These are phyloP conservation scores for Acanthochromis polyacanthus DNA, from an alignment of 2,113 vertebrate species.

Conservation along the genomic window DNA sequence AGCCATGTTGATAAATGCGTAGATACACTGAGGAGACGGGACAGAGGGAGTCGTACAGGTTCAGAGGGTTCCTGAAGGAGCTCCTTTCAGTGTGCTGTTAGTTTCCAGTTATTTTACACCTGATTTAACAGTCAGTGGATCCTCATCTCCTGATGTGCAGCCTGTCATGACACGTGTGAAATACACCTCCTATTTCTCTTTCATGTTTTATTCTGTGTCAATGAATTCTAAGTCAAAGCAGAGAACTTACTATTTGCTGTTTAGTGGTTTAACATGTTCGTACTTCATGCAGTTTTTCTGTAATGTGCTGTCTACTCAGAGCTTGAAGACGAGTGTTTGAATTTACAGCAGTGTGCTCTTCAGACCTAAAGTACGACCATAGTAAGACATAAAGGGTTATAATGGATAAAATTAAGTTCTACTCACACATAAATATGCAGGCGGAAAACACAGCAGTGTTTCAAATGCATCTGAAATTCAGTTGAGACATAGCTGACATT, in stretches of 20 bases:
- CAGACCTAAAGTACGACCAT: too few relatives aligned
- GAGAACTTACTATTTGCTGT: not conserved
- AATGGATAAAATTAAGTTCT: too few relatives aligned
- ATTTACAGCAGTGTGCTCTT: too few relatives aligned
- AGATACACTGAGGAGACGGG: slow-evolving; percentile 30
- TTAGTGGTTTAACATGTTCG: not conserved
- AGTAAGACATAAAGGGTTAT: too few relatives aligned
- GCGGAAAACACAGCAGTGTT: too few relatives aligned
- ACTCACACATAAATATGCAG: too few relatives aligned
- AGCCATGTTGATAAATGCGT: slow-evolving; percentile 63
- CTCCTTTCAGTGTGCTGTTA: not conserved
- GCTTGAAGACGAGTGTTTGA: too few relatives aligned
- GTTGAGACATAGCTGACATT: too few relatives aligned
- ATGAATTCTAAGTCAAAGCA: not conserved
- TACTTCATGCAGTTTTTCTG: not conserved
- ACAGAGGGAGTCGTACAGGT: slow-evolving; percentile 1
- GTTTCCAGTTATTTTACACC: not conserved
- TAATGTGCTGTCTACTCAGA: too few relatives aligned
- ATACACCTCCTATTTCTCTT: too few relatives aligned
- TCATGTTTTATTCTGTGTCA: not conserved
- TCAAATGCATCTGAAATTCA: too few relatives aligned
- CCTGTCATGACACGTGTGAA: not conserved
- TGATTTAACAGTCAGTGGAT: not conserved
- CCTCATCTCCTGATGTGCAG: not conserved
- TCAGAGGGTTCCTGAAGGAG: slow-evolving; percentile 5